Percentiles rank a stretch among this genome's conserved stretches.
Conservation (phyloP, 2,888 invertebrate species). For the Heteromurus nitidus region DNA sequence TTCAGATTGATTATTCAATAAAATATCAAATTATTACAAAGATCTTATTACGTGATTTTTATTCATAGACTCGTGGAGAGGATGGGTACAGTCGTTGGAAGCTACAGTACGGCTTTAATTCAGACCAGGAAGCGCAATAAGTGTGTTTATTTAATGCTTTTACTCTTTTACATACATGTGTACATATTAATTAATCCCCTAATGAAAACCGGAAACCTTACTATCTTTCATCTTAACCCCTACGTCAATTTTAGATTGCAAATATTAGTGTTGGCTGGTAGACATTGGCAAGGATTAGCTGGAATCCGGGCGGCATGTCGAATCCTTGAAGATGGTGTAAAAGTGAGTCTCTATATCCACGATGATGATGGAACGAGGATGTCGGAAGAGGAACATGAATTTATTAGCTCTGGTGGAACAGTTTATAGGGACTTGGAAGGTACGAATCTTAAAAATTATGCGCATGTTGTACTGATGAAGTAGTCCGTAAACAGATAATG, state of each 20-base stretch:
- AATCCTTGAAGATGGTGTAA: not conserved
- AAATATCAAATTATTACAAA: too few relatives aligned
- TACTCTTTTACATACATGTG: too few relatives aligned
- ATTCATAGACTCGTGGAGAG: not conserved
- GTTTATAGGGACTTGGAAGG: slow-evolving; percentile 24
- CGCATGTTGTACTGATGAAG: too few relatives aligned
- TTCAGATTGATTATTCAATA: too few relatives aligned
- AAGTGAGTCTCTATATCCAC: slow-evolving; percentile 11
- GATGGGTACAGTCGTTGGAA: slow-evolving; percentile 6
- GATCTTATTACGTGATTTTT: not conserved
- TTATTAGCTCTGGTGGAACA: slow-evolving; percentile 15
- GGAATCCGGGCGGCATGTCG: slow-evolving; percentile 5
- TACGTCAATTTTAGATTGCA: too few relatives aligned
- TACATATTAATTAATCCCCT: too few relatives aligned
- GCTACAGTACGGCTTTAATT: slow-evolving; percentile 6
- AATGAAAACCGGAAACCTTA: too few relatives aligned
- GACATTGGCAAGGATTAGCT: slow-evolving; percentile 39
- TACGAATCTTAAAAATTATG: slow-evolving; percentile 7
- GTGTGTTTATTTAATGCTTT: too few relatives aligned
- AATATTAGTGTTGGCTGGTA: slow-evolving; percentile 17
- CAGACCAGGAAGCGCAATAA: not conserved
- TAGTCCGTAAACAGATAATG: too few relatives aligned
- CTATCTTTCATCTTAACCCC: too few relatives aligned
- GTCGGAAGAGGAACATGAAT: slow-evolving; percentile 15
- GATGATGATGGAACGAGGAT: too few relatives aligned